phyloP scores from a whole-genome alignment of 2,797 vertebrate species.

The Syngnathus acus region DNA sequence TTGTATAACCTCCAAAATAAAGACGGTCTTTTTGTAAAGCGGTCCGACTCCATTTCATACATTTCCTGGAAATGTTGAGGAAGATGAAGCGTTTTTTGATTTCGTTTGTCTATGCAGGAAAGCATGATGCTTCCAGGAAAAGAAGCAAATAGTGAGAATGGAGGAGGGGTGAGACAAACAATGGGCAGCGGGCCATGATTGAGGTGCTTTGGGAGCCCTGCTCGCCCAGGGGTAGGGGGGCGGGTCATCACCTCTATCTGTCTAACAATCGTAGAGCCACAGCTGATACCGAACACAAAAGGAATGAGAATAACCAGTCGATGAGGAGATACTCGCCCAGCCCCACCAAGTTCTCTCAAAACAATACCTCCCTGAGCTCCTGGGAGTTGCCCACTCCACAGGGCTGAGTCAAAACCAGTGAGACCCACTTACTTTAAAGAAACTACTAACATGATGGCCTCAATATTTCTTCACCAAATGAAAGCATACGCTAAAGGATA shows the following conservation, averaged over 20 bases:
- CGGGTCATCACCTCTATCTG: constrained; percentile 49
- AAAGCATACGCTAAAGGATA: background rate
- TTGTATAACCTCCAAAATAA: background rate
- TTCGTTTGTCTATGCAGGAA: constrained; percentile 3
- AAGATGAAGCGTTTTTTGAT: too few species aligned
- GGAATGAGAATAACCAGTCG: constrained; percentile 50
- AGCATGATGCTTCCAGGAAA: constrained; percentile 11
- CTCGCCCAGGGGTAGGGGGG: constrained; percentile 31
- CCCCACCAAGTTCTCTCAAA: constrained; percentile 39
- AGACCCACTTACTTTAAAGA: constrained; percentile 35
- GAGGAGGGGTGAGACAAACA: constrained; percentile 31
- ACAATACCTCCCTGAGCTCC: constrained; percentile 52
- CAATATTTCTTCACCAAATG: background rate
- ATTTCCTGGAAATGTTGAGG: background rate
- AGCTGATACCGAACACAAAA: constrained; percentile 63
- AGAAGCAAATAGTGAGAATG: constrained; percentile 22
- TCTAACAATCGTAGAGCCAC: constrained; percentile 50
- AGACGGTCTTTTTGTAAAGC: background rate
- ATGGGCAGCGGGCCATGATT: constrained; percentile 41
- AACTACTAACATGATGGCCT: background rate
- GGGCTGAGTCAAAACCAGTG: constrained; percentile 34
- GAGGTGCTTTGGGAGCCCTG: constrained; percentile 38
- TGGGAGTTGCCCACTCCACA: constrained; percentile 64
- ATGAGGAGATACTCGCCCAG: constrained; percentile 33
- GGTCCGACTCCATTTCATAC: background rate